Evolutionary conservation across 2,888 invertebrate genomes (phyloP).

Genomic region (Melanophora roralis): DNA sequence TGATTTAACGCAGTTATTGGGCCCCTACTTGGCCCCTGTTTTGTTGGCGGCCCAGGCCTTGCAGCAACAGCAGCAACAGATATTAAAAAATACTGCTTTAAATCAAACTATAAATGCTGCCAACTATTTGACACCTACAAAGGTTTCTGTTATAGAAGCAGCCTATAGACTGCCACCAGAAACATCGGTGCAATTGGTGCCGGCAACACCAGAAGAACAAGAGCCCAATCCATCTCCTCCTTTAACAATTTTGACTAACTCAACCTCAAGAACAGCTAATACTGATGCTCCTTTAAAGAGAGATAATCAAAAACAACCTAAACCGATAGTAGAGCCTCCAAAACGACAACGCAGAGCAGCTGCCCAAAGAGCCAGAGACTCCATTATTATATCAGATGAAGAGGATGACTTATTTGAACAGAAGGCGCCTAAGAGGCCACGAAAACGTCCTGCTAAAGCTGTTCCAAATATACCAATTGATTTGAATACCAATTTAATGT

Average conservation of each 20-base stretch:
- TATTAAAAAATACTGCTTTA: slow-evolving; percentile 57
- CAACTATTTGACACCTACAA: neutral
- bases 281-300: slow-evolving; percentile 46
- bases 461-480: slow-evolving; percentile 51
- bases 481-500: slow-evolving; percentile 52
- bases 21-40: slow-evolving; percentile 72
- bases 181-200: slow-evolving; percentile 75
- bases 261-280: neutral
- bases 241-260: neutral
- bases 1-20: slow-evolving; percentile 75
- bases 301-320: slow-evolving; percentile 44
- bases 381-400: slow-evolving; percentile 68
- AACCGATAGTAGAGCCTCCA: neutral
- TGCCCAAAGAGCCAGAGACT: slow-evolving; percentile 45
- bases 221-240: slow-evolving; percentile 4
- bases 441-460: slow-evolving; percentile 42
- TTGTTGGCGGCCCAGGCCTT: slow-evolving; percentile 68
- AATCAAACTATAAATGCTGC: slow-evolving; percentile 59
- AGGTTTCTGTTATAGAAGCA: slow-evolving; percentile 57
- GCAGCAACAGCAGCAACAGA: slow-evolving; percentile 64
- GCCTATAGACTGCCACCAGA: slow-evolving; percentile 75
- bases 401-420: slow-evolving; percentile 45
- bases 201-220: slow-evolving; percentile 71
- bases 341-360: slow-evolving; percentile 56
- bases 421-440: slow-evolving; percentile 43